A percentile compares a stretch with the other conserved stretches of the same genome.
Evolutionary conservation across 1,140 invertebrate genomes (phyloP).

Genomic region (Pectinophora gossypiella): DNA sequence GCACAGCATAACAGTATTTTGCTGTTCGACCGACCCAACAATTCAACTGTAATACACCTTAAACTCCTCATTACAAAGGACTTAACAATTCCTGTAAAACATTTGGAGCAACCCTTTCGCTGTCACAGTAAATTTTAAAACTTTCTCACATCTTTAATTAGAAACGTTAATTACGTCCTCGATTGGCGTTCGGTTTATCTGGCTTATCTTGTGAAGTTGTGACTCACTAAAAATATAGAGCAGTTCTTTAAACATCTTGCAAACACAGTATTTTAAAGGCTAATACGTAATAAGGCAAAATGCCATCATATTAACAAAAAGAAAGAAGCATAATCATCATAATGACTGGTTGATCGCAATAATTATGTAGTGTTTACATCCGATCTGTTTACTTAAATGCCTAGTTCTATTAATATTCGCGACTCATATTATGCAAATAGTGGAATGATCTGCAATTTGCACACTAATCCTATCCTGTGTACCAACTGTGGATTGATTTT

Average conservation of each 20-base stretch:
- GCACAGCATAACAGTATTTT: neutral
- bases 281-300: no score
- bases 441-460: conserved; percentile 5
- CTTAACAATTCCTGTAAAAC: conserved; percentile 11
- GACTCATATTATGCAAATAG: conserved; percentile 18
- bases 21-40: neutral
- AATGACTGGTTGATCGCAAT: no score
- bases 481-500: conserved; percentile 15
- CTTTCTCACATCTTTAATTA: conserved; percentile 21
- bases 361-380: no score
- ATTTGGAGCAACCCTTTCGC: conserved; percentile 5
- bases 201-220: neutral
- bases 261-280: no score
- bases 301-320: no score
- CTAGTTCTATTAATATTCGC: conserved; percentile 3
- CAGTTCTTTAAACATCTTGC: no score
- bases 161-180: conserved; percentile 21
- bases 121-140: conserved; percentile 19
- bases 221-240: no score
- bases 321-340: no score
- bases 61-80: conserved; percentile 9
- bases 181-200: conserved; percentile 12
- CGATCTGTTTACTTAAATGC: neutral
- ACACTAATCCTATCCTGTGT: conserved; percentile 5
- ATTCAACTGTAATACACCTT: neutral